Percentiles rank a stretch among this genome's conserved stretches.
Evolutionary conservation across 2,888 invertebrate species (phyloP).

Genomic region (Sinohyriopsis cumingii): DNA sequence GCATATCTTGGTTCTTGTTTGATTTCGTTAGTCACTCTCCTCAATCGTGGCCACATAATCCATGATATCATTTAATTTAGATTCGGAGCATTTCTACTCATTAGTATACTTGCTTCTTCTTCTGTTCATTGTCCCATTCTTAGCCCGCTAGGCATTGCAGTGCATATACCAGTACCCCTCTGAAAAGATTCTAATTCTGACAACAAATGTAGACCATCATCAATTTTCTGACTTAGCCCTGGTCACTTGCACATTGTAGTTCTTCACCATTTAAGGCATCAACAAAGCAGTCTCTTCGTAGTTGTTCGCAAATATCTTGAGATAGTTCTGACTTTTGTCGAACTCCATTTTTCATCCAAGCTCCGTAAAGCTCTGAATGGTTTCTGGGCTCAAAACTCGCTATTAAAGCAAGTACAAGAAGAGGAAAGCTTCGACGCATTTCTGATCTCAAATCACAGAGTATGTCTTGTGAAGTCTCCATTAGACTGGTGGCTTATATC

Average conservation of each 20-base stretch:
- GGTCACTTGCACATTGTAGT: not conserved
- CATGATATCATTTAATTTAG: too few relatives aligned
- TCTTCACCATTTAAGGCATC: not conserved
- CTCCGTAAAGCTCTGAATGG: conserved; percentile 3
- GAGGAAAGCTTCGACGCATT: not conserved
- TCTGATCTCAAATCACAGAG: conserved; percentile 1
- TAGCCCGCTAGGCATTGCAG: too few relatives aligned
- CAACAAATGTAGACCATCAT: too few relatives aligned
- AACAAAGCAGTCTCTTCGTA: not conserved
- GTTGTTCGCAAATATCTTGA: not conserved
- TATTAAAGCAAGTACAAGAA: not conserved
- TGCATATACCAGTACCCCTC: too few relatives aligned
- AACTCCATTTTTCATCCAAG: not conserved
- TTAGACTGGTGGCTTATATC: conserved; percentile 4
- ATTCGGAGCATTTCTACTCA: too few relatives aligned
- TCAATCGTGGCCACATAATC: too few relatives aligned
- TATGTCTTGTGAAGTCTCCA: not conserved
- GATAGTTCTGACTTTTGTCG: conserved; percentile 1
- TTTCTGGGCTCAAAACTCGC: not conserved
- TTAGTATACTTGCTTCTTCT: too few relatives aligned
- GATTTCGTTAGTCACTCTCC: too few relatives aligned
- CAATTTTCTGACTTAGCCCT: not conserved
- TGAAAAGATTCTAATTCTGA: too few relatives aligned
- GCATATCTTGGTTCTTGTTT: too few relatives aligned
- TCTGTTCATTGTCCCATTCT: too few relatives aligned